These are phyloP conservation scores for Hydropsyche tenuis DNA, from an alignment of 1,140 invertebrate genomes.

Conservation along the genomic window DNA sequence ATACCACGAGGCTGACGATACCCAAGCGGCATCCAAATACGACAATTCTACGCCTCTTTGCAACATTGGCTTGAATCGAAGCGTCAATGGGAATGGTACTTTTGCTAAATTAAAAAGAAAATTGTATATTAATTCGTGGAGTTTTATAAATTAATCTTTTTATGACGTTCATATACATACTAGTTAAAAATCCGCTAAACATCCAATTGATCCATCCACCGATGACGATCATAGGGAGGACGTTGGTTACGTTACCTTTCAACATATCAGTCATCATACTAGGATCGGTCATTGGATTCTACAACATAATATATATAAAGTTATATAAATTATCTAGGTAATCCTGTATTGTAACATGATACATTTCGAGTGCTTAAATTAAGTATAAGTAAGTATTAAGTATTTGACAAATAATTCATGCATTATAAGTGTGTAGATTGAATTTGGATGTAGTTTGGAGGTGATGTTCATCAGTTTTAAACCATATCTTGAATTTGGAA, in stretches of 20 bases:
- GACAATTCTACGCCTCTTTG: conserved; percentile 96
- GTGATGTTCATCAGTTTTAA: too few relatives aligned
- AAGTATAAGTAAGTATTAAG: too few relatives aligned
- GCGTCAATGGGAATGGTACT: conserved; percentile 97
- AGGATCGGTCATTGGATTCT: conserved; percentile 97
- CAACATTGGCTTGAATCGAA: conserved; percentile 99
- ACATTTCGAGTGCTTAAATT: too few relatives aligned
- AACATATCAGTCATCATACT: conserved; percentile 99
- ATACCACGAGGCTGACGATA: conserved; percentile 99
- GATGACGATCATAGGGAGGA: conserved; percentile 97
- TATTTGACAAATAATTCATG: too few relatives aligned
- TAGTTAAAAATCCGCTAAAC: conserved; percentile 99
- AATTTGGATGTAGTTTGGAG: too few relatives aligned
- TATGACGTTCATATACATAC: conserved; percentile 59
- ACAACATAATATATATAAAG: conserved; percentile 52
- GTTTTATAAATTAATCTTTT: neutral
- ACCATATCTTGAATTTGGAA: too few relatives aligned
- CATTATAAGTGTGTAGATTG: too few relatives aligned
- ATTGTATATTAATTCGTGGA: neutral
- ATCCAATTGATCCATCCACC: conserved; percentile 99
- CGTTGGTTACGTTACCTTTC: conserved; percentile 98
- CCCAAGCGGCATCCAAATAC: conserved; percentile 98
- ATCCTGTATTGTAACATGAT: too few relatives aligned
- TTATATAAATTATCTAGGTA: too few relatives aligned
- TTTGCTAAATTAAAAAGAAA: conserved; percentile 73